These are phyloP conservation scores for Tarsius wallacei DNA, from an alignment of 2,797 vertebrate species.

Conservation along the genomic window DNA sequence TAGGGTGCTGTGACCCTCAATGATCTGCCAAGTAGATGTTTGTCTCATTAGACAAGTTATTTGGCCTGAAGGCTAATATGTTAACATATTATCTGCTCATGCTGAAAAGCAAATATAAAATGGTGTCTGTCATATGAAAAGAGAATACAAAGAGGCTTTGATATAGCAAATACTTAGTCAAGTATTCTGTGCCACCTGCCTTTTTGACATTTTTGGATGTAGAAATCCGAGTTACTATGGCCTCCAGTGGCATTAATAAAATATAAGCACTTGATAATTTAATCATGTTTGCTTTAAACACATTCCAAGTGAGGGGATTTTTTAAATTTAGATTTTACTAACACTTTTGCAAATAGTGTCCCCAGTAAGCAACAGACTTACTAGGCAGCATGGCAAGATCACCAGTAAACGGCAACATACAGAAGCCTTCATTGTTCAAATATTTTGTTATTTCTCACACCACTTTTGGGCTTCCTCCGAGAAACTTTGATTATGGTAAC, in stretches of 20 bases:
- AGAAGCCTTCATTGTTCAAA: neutral
- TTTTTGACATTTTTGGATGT: constrained; percentile 37
- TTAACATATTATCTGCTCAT: neutral
- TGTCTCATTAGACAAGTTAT: constrained; percentile 43
- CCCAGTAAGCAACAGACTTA: neutral
- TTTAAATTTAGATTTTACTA: constrained; percentile 27
- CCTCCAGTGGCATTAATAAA: neutral
- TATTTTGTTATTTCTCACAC: neutral
- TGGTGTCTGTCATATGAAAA: neutral
- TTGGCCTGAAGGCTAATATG: neutral
- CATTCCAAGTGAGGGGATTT: neutral
- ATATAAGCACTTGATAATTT: neutral
- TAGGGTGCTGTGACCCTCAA: constrained; percentile 20
- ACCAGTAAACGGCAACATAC: neutral
- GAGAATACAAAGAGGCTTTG: constrained; percentile 18
- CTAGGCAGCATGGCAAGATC: neutral
- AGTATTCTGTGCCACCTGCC: neutral
- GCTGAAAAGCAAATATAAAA: constrained; percentile 63
- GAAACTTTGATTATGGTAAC: neutral
- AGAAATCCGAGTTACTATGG: constrained; percentile 41
- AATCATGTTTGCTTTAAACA: neutral
- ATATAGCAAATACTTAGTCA: constrained; percentile 6
- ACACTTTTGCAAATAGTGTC: neutral
- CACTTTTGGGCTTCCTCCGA: neutral
- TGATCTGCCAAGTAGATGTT: constrained; percentile 29